Evolutionary conservation across 1,140 invertebrate genomes (phyloP), one percentile per base, ranked within the genome.

Genomic region (Sarcophaga bullata): DNA sequence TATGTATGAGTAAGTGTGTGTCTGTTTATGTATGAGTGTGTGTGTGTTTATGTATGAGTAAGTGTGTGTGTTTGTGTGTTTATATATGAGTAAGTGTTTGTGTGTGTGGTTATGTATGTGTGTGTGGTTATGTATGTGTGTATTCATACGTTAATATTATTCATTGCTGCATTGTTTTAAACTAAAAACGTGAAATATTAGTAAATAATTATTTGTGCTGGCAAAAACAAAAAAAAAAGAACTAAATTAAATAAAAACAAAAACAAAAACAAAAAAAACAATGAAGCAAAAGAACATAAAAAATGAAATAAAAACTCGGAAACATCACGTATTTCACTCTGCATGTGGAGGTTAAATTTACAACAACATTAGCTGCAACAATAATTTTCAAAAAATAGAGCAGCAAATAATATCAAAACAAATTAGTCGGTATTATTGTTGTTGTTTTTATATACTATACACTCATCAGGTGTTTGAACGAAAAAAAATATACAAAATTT

Each of bases 161-260:
- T 68, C 19, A 25, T 10, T 19, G 62, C 19, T 68, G 62, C 62
- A 68, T 68, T 68, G 62, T 68, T 68, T 68, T 68, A 68, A 68
- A 68, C 62, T 68, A 19, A 68, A 68, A 68, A 68, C 62, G 62
- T 68, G 62, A 68, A 68, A 68, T 68, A 68, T 68, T 68, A 68
- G 62, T 68, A 68, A 68, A 68, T 68, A 68, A 68, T 68, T 68
- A 68, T 68, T 58, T 58, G 8, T 37, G 25, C 25, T 37, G 25
- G 25, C 25, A 37, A 1, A 37, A 37, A 37, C 4, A 37, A 37
- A 37, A 37, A 37, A 37, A 37, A 37, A 37, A 37, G 25, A 1
- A 37, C 25, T 37, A 37, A 37, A 37, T 37, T 37, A 1, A 37
- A 37, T 37, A 37, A 37, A 37, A 37, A 37, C 1, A 37, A 37